Evolutionary conservation across 64 coral and sea anemone species (phyloP).

Genomic region (Stylophora pistillata): DNA sequence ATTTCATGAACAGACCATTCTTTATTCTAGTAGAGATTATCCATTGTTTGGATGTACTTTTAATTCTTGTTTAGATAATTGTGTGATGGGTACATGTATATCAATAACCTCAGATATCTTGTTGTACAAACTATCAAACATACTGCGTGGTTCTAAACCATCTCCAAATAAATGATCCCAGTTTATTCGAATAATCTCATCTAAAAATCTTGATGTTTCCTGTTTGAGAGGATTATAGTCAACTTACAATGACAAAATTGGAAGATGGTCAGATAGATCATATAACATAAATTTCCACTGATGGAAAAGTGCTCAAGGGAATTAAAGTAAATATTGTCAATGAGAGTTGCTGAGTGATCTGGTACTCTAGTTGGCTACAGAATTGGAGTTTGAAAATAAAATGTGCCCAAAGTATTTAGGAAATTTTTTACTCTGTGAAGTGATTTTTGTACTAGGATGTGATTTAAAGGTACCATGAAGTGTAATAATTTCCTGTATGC

Average conservation of each 20-base stretch:
- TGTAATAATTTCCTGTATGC: too few relatives aligned
- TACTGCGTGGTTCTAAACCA: conserved; percentile 2
- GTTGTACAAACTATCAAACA: conserved; percentile 7
- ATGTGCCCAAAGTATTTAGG: conserved; percentile 10
- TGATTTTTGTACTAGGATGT: conserved; percentile 16
- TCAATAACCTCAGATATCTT: conserved; percentile 17
- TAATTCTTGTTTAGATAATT: neutral
- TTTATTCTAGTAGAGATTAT: neutral
- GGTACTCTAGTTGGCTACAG: conserved; percentile 51
- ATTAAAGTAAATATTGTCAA: conserved; percentile 48
- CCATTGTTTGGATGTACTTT: neutral
- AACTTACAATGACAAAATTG: conserved; percentile 21
- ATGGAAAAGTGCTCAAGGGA: conserved; percentile 28
- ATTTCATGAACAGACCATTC: neutral
- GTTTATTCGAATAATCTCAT: conserved; percentile 6
- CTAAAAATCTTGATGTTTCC: conserved; percentile 14
- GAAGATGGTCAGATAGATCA: conserved; percentile 26
- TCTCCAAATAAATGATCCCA: neutral
- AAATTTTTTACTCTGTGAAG: too few relatives aligned
- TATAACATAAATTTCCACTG: conserved; percentile 45
- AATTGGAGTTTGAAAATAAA: conserved; percentile 32
- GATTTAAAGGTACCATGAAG: too few relatives aligned
- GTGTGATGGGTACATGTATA: neutral
- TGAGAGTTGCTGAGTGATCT: conserved; percentile 54
- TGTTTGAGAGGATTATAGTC: neutral